Evolutionary conservation across 2,888 invertebrate genomes (phyloP).

Genomic region (Bombylius major): DNA sequence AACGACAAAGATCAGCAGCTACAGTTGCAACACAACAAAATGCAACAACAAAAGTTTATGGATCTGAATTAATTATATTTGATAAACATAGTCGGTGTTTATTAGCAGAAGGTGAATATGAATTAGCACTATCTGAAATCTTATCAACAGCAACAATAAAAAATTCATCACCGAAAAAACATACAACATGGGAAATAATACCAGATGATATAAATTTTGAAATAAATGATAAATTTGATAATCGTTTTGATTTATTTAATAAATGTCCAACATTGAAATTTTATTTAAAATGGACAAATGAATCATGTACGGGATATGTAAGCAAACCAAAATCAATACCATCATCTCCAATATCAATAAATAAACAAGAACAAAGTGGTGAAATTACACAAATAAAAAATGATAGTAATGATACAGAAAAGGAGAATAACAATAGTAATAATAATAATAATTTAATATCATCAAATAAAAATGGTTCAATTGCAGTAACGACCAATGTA

Average conservation of each 20-base stretch:
- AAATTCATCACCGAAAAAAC: slow-evolving; percentile 51
- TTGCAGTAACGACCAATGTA: background rate
- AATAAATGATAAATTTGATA: slow-evolving; percentile 22
- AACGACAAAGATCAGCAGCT: slow-evolving; percentile 50
- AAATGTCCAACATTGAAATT: slow-evolving; percentile 74
- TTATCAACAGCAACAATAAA: slow-evolving; percentile 29
- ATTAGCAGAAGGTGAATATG: slow-evolving; percentile 81
- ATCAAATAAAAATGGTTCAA: background rate
- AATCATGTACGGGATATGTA: slow-evolving; percentile 51
- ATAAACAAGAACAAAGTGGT: slow-evolving; percentile 15
- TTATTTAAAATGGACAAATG: slow-evolving; percentile 70
- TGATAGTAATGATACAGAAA: slow-evolving; percentile 19
- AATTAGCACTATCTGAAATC: slow-evolving; percentile 69
- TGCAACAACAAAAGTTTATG: slow-evolving; percentile 38
- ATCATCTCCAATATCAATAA: background rate
- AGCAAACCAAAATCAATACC: slow-evolving; percentile 47
- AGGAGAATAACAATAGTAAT: slow-evolving; percentile 27
- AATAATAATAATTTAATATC: slow-evolving; percentile 21
- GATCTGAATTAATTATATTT: slow-evolving; percentile 73
- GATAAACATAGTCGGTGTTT: slow-evolving; percentile 82
- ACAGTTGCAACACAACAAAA: slow-evolving; percentile 29
- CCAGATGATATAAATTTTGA: slow-evolving; percentile 41
- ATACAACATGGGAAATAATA: slow-evolving; percentile 54
- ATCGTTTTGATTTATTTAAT: slow-evolving; percentile 62
- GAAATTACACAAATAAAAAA: slow-evolving; percentile 19